Evolutionary conservation across 2,888 invertebrate species (phyloP), one percentile per base, ranked within the genome.

Genomic region (Callinectes sapidus): DNA sequence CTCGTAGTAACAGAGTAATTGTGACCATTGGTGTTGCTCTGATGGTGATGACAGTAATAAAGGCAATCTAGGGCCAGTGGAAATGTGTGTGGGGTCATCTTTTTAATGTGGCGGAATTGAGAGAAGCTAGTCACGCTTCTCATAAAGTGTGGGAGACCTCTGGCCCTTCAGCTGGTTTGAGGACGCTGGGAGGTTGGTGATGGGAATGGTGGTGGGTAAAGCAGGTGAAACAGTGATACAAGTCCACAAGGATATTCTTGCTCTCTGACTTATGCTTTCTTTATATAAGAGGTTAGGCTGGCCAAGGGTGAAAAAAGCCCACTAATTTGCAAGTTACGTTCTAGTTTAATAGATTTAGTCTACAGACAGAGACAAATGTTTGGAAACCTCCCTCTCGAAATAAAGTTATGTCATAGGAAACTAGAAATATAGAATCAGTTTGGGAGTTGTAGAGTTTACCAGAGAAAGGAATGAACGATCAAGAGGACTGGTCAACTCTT

Each of bases 1-100:
- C 35, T 81, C 81, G 32, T 18, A 81, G 81, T 81, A 81, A 81
- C 35, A 35, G 35, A 81, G 81, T 81, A 35, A 81, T 81, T 35
- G 16, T 13, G 16, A 18, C n/a, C n/a, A 32, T 81, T 35, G 35
- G 32, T 81, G 81, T 32, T 81, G 81, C 35, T 18, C 32, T 81
- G 35, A 81, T 35, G 81, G 35, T 81, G 32, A 81, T 81, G 81
- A 35, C n/a, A 18, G 81, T 81, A 35, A 14, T 81, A 13, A 16
- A 81, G 81, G n/a, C 3, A n/a, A 35, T 35, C 2, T 81, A 14
- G 32, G 81, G 3, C 13, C 8, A 32, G 81, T 32, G 18, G n/a
- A 32, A 81, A 35, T 35, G 32, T 81, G 81, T 81, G 81, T 35
- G 32, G 81, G 18, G 16, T 81, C 81, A 18, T 32, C 32, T 81